Base-by-base conservation (phyloP, 1,140 invertebrate genomes). In the Camponotus pennsylvanicus region DNA sequence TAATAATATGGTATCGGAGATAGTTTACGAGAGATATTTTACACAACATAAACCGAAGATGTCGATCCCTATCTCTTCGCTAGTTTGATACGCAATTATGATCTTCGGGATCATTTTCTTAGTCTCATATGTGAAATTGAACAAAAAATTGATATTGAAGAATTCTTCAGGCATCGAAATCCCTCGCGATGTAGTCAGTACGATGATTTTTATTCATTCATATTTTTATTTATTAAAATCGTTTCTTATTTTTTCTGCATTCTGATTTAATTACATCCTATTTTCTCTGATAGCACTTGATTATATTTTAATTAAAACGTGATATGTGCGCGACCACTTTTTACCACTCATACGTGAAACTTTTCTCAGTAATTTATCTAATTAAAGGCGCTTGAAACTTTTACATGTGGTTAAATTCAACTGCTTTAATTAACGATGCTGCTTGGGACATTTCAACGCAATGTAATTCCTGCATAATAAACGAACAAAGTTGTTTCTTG, bases 91-190 rank as follows among this genome's bases (percentile, higher is more conserved):
- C 27, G 69, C 13, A 71, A 73, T 55, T 82, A 18, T 34, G 59
- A 37, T 49, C 40, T 40, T 52, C 61, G 45, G 11, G 27, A 5
- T 57, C 18, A 61, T 82, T 21, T 61, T 71, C 27, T 82, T 73
- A 3, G 18, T 40, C 61, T 64, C 49, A n/a, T 66, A 52, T 67
- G 84, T 67, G 87, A 90, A 89, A 87, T 87, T 64, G 49, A 70
- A 37, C 21, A 21, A 21, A 21, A 21, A 21, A 21, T 21, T 67
- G 87, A 90, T 87, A 87, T 87, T 27, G 45, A 69, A 63, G 75
- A 90, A 49, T 89, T 55, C 87, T 57, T 18, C 88, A 84, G 71
- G 86, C 89, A 69, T 88, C 88, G 89, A 90, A 90, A 67, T 90
- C 89, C 86, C 86, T 88, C 61, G 64, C 18, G 13, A 42, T 27